These are phyloP conservation scores for Otolemur crassicaudatus DNA, from an alignment of 2,797 vertebrate genomes.

Conservation along the genomic window DNA sequence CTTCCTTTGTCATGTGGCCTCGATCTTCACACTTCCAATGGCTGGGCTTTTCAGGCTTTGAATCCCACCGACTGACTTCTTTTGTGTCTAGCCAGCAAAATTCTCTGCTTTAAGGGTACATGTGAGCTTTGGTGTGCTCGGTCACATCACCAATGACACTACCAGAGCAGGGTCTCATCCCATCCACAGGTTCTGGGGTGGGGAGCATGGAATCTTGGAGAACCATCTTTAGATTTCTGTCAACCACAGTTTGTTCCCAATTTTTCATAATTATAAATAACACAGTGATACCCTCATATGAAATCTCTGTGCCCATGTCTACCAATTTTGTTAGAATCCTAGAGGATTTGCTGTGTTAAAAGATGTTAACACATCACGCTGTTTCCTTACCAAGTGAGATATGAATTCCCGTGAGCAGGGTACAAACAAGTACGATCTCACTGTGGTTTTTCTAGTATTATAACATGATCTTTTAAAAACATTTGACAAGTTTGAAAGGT, in stretches of 20 bases:
- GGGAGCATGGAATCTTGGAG: neutral
- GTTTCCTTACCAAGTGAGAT: neutral
- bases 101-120: neutral
- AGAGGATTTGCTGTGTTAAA: neutral
- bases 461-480: neutral
- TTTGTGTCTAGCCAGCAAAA: neutral
- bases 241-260: neutral
- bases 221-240: neutral
- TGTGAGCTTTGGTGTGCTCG: fast-evolving
- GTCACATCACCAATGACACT: neutral
- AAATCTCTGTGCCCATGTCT: neutral
- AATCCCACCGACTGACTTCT: neutral
- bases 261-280: neutral
- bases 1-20: neutral
- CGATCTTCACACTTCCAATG: neutral
- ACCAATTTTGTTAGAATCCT: neutral
- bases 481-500: neutral
- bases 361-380: neutral
- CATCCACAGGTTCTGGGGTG: neutral
- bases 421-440: neutral
- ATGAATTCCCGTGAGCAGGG: neutral
- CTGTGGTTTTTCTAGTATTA: neutral
- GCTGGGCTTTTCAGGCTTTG: neutral
- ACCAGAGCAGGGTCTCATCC: too few species aligned
- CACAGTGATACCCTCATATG: neutral